Base-by-base conservation (phyloP, 2,797 vertebrate genomes). In the Eulemur mongoz region DNA sequence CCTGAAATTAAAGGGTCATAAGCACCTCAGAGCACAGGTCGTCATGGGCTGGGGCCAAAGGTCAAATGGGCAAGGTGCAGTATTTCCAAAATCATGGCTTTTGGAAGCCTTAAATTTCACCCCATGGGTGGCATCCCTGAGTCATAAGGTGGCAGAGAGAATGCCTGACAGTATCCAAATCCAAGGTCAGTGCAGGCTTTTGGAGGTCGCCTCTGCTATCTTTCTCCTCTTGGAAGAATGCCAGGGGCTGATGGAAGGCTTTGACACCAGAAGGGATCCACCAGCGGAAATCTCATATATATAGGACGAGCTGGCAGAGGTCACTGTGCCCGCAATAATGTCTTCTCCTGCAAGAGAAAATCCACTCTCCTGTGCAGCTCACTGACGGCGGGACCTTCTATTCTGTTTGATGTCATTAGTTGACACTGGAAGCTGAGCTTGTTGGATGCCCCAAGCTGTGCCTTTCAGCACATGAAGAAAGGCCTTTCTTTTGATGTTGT, bases 201-300 rank as follows among this genome's bases (percentile, higher is more conserved):
- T 69, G 1, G 45, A 50, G 78, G 27, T 11, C 0, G 1, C 32
- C 22, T 38, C 20, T 59, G 75, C 15, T 80, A 2, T 57, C 57
- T 65, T n/a, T 50, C 48, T 27, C 9, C 9, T 52, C 59, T 89
- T 20, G 23, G 80, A 27, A 30, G 59, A 32, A 89, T 32, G 25
- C 25, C 35, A 17, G 63, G 48, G 70, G 15, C 27, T 78, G 76
- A 11, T 14, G 32, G 78, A 14, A 32, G 22, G 1, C 13, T 25
- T 52, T 32, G 48, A 14, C 30, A 17, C 18, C 3, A 18, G 12
- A 61, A 73, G 32, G 17, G 43, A 27, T 14, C 20, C 14, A 10
- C 52, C n/a, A 20, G 27, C 0, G 0, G 67, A 69, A 50, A n/a
- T 43, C 20, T 11, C 7, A 0, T 0, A 1, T 10, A 6, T 54